Base-by-base conservation (phyloP, 2,113 vertebrate species). In the Callaeas wilsoni region DNA sequence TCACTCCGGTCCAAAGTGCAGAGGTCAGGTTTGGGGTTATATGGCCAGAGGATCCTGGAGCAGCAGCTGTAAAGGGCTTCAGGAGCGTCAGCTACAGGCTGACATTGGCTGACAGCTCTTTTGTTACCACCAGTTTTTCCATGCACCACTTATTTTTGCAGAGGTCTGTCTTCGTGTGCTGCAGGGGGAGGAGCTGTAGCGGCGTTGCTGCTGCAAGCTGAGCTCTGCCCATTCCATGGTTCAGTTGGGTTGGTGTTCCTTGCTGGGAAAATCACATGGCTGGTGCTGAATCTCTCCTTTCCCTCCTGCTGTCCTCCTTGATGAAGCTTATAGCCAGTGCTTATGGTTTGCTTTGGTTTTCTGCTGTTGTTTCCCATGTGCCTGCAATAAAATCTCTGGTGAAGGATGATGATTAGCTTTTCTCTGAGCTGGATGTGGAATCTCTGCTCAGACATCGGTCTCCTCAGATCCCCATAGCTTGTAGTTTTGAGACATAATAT, bases 251-350 rank as follows among this genome's bases (percentile, higher is more conserved):
- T 1, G 0, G 10, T 60, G 74, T 71, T 37, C 32, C 21, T 68
- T 71, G 35, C 57, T 82, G 73, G 62, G 53, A 30, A 76, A 46
- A 85, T 69, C 23, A 23, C 41, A 16, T 20, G 33, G 12, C 67
- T 73, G 42, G 13, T 64, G 50, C 67, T 1, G 2, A 42, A 15
- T 29, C 30, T 71, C 39, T 57, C 46, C 50, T 5, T 62, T 73
- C 16, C 18, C 55, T 22, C 0, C 0, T 29, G 79, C 49, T 84
- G 10, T 84, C 14, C 39, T 84, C 56, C 42, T 63, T 2, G 1
- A 27, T 63, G 60, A 55, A 71, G 32, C 17, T 64, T 55, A 12
- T 3, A 74, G 22, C 9, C 23, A 27, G 32, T 53, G 53, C 67
- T 79, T 13, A 26, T 33, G 46, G 53, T 29, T 89, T 95, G 53